phyloP scores from a whole-genome alignment of 2,888 invertebrate species.

The Automeris io region DNA sequence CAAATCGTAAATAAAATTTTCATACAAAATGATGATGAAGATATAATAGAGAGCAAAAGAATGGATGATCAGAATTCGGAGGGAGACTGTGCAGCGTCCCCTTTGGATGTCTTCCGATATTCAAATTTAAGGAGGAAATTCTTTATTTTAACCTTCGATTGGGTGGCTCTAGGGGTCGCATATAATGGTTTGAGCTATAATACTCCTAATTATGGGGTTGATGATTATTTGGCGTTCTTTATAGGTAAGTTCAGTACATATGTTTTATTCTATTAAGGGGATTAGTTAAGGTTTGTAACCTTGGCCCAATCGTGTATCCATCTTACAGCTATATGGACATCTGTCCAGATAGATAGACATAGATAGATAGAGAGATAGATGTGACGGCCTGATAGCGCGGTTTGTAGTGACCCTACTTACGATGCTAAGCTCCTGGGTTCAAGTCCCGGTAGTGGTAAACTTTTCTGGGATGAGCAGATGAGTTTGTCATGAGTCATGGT shows the following conservation, averaged over 20 bases:
- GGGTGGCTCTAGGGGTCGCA: conserved; percentile 82
- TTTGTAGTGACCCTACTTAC: too few relatives aligned
- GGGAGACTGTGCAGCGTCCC: conserved; percentile 74
- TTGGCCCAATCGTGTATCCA: too few relatives aligned
- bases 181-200: conserved; percentile 83
- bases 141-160: conserved; percentile 79
- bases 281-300: too few relatives aligned
- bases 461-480: too few relatives aligned
- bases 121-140: conserved; percentile 82
- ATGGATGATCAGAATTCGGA: conserved; percentile 66
- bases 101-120: conserved; percentile 79
- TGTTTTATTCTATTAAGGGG: too few relatives aligned
- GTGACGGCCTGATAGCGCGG: too few relatives aligned
- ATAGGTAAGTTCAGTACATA: conserved; percentile 72
- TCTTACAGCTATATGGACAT: too few relatives aligned
- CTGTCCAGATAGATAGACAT: too few relatives aligned
- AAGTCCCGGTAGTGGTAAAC: too few relatives aligned
- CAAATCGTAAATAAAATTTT: conserved; percentile 54
- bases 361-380: too few relatives aligned
- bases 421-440: too few relatives aligned
- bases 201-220: conserved; percentile 80
- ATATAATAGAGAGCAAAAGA: conserved; percentile 46
- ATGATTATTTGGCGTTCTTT: conserved; percentile 82
- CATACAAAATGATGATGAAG: conserved; percentile 42
- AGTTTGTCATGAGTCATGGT: too few relatives aligned